Conservation (phyloP, 1,140 invertebrate species). For the Ylistrum balloti region DNA sequence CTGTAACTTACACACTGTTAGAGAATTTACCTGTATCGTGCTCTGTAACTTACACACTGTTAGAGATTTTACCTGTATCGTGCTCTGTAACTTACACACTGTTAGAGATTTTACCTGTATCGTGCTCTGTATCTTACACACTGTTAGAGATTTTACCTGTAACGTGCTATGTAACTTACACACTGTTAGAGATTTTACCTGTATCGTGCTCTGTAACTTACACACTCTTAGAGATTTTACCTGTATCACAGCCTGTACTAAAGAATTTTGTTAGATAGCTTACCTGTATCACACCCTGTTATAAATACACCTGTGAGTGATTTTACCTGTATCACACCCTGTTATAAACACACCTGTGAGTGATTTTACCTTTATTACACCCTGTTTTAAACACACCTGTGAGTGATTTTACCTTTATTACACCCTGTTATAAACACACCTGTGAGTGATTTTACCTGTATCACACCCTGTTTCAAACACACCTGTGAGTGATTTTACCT, state of each 20-base stretch:
- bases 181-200: no score
- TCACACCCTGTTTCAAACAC: slow-evolving; percentile 56
- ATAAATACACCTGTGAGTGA: slow-evolving; percentile 49
- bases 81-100: slow-evolving; percentile 60
- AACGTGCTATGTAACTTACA: slow-evolving; percentile 60
- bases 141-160: slow-evolving; percentile 45
- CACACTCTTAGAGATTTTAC: slow-evolving; percentile 4
- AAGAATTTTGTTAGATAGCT: neutral
- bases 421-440: slow-evolving; percentile 61
- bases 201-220: no score
- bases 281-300: slow-evolving; percentile 62
- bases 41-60: neutral
- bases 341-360: slow-evolving; percentile 54
- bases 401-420: slow-evolving; percentile 54
- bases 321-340: slow-evolving; percentile 60
- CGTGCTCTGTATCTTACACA: slow-evolving; percentile 51
- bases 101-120: slow-evolving; percentile 53
- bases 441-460: slow-evolving; percentile 47
- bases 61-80: slow-evolving; percentile 54
- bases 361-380: slow-evolving; percentile 58
- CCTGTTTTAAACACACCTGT: slow-evolving; percentile 57
- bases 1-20: slow-evolving; percentile 59
- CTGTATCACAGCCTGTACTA: slow-evolving; percentile 61
- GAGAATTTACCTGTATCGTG: no score
- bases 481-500: slow-evolving; percentile 36